Base-by-base conservation (phyloP, 1,140 invertebrate species). In the Drosophila elegans region DNA sequence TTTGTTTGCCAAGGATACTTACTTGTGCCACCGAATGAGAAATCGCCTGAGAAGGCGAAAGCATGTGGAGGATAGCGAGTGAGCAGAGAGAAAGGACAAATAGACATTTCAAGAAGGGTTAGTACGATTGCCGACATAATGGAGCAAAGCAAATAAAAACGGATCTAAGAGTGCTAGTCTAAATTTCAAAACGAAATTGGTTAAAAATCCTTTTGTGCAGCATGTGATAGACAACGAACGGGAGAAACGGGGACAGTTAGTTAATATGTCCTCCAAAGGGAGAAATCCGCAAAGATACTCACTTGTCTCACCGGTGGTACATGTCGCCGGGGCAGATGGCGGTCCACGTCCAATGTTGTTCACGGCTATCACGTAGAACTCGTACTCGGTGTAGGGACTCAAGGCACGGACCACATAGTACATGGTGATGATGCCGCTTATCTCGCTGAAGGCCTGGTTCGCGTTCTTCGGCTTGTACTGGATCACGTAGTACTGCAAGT, bases 281-380 rank as follows among this genome's bases (percentile, higher is more conserved):
- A 21, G 16, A 21, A 1, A 55, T 41, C n/a, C 11, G 49, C 7
- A 2, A 5, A 32, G 21, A 56, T 88, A 95, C 95, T 95, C 95
- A 98, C 98, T 97, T 94, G 97, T 97, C 95, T 99, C 98, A 90
- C 98, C 97, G 48, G 98, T 99, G 59, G 97, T 98, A 78, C 98
- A 96, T 77, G 97, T 95, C 13, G 96, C 96, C 0, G 98, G 95
- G 25, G 95, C 94, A 80, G 97, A 98, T 1, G 97, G 95, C 36
- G 96, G 95, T 55, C 98, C 97, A 74, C 97, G 94, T 39, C 98
- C 98, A 80, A 98, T 96, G 88, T 96, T 96, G 93, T 98, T 99
- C 13, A 98, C 97, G 13, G 98, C 98, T 71, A 98, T 96, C 62
- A 99, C 97, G 92, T 96, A 97, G 94, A 99, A 97, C 93, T 99